A percentile compares a stretch with the other conserved stretches of the same genome.
phyloP scores from a whole-genome alignment of 2,113 vertebrate genomes.

The Spermophilus dauricus region DNA sequence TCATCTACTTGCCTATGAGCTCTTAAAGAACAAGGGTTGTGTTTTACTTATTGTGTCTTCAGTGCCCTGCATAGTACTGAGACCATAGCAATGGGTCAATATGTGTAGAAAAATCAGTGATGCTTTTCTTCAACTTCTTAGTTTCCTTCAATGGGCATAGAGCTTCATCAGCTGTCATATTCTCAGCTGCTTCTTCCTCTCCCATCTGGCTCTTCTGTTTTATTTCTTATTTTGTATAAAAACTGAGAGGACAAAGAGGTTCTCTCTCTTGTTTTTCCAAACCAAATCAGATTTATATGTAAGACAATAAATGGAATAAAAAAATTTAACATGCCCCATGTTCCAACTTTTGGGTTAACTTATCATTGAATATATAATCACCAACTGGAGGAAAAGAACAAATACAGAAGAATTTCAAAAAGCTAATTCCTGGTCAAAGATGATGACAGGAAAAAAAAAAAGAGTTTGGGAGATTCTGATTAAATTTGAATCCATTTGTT shows the following conservation, averaged over 20 bases:
- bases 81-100: neutral
- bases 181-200: neutral
- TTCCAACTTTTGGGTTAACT: neutral
- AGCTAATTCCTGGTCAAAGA: constrained; percentile 48
- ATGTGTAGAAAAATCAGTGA: neutral
- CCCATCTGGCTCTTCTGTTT: neutral
- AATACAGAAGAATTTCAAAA: constrained; percentile 61
- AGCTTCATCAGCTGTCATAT: neutral
- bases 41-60: neutral
- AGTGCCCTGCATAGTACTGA: neutral
- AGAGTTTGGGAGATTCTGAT: constrained; percentile 1
- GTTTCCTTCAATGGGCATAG: neutral
- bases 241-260: neutral
- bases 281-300: neutral
- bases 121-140: neutral
- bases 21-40: neutral
- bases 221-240: constrained; percentile 12
- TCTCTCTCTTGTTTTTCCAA: neutral
- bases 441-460: constrained; percentile 56
- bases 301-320: neutral
- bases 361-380: constrained; percentile 55
- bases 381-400: constrained; percentile 50
- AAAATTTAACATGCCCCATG: neutral
- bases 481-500: constrained; percentile 58
- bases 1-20: neutral